A percentile compares a stretch with the other conserved stretches of the same genome.
Conservation (phyloP, 2,797 vertebrate species). For the Poeciliopsis infans region DNA sequence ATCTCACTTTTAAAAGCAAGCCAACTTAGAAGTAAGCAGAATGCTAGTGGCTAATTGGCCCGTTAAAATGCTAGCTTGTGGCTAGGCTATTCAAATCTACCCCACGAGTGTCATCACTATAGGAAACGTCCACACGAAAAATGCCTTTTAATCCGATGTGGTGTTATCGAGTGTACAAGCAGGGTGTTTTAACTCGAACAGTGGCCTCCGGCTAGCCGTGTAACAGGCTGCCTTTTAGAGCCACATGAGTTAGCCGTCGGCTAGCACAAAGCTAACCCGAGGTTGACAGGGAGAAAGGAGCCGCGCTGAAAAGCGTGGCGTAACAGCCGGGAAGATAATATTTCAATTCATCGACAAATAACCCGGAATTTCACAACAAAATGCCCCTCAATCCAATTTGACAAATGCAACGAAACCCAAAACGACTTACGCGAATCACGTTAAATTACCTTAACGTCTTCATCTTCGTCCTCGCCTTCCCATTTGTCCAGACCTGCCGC, state of each 20-base stretch:
- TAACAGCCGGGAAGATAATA: neutral
- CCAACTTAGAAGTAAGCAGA: constrained; percentile 27
- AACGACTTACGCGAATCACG: fast-evolving
- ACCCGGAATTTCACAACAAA: neutral
- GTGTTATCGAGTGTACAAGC: fast-evolving
- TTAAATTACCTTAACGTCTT: constrained; percentile 89
- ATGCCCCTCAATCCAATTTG: neutral
- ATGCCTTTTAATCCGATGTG: neutral
- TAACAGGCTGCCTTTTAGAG: constrained; percentile 11
- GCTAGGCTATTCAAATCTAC: constrained; percentile 28
- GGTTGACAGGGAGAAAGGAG: constrained; percentile 38
- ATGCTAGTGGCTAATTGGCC: constrained; percentile 51
- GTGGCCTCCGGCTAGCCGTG: constrained; percentile 1
- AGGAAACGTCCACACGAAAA: neutral
- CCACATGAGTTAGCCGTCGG: constrained; percentile 70
- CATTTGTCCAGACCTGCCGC: constrained; percentile 84
- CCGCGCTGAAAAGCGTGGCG: constrained; percentile 39
- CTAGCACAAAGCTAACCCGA: constrained; percentile 44
- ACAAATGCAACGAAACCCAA: neutral
- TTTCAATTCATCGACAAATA: neutral
- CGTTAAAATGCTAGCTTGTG: constrained; percentile 36
- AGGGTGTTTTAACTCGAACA: neutral
- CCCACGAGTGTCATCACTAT: neutral
- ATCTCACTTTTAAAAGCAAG: constrained; percentile 10
- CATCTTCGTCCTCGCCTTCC: constrained; percentile 92